Base-by-base conservation (phyloP, 2,888 invertebrate species). In the Agapetus fuscipes region DNA sequence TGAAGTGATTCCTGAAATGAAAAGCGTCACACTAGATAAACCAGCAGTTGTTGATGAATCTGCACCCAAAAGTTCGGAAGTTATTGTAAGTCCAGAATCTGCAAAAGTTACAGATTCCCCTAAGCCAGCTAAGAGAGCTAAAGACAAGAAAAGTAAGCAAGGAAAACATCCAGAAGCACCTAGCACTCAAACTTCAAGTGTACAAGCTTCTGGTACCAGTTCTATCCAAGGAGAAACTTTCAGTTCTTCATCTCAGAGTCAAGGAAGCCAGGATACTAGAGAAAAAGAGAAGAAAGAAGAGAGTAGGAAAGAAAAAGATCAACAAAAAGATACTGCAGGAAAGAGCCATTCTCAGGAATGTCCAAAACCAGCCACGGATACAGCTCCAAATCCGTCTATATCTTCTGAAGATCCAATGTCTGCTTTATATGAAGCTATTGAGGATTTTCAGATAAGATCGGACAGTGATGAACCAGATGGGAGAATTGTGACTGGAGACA, bases 271-370 rank as follows among this genome's bases (percentile, higher is more conserved):
- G 9, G 4, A 4, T 4, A 20, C 5, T 9, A 20, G 20, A 6
- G 20, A 20, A 20, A 9, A 20, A 4, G 9, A 20, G 20, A 20
- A 4, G 5, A 20, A 26, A 26, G 14, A 3, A 6, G 4, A 11
- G 5, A 31, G n/a, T 3, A 17, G 15, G 17, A 3, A 15, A 20
- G 14, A 54, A 52, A 53, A 52, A 49, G 56, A 58, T 52, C 43
- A 47, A n/a, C 28, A 36, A 35, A 30, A 30, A 40, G 34, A 50
- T 17, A 58, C 56, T 29, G 59, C 61, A 20, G 64, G 59, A 63
- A 27, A 27, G 4, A 3, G 4, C 5, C 10, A 27, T 27, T 3
- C 4, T 11, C 3, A 5, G 7, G 27, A 27, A 27, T n/a, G 7
- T 4, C n/a, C 27, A n/a, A 20, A 20, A 10, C 7, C 7, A 31